phyloP scores from a whole-genome alignment of 2,113 vertebrate genomes.

The cat (Felis catus) region DNA sequence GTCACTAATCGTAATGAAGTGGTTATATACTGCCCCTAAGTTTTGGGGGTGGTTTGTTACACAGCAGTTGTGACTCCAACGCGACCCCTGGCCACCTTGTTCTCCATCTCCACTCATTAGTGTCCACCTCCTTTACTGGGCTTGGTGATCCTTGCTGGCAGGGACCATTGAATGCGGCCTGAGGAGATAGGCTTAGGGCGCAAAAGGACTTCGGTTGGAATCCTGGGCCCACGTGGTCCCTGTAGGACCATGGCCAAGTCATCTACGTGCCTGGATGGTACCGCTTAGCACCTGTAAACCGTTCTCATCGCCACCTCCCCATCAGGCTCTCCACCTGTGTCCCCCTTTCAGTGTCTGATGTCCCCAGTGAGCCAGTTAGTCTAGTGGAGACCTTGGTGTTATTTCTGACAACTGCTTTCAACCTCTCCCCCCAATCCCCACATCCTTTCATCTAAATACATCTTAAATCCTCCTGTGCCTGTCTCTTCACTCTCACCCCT shows the following conservation, averaged over 20 bases:
- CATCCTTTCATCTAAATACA: neutral
- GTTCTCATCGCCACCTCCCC: neutral
- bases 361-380: neutral
- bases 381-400: neutral
- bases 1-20: neutral
- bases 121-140: neutral
- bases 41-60: neutral
- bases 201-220: neutral
- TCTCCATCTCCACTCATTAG: neutral
- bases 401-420: neutral
- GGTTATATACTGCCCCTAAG: neutral
- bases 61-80: neutral
- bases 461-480: neutral
- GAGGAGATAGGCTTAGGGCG: neutral
- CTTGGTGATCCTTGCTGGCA: neutral
- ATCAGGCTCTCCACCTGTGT: neutral
- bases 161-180: neutral
- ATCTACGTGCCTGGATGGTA: neutral
- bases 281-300: neutral
- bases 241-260: neutral
- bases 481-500: neutral
- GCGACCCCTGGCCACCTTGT: neutral
- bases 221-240: neutral
- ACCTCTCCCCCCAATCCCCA: neutral
- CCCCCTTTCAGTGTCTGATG: neutral